Evolutionary conservation across 2,113 vertebrate genomes (phyloP), one percentile per base, ranked within the genome.

Genomic region (Microcebus jonahi): DNA sequence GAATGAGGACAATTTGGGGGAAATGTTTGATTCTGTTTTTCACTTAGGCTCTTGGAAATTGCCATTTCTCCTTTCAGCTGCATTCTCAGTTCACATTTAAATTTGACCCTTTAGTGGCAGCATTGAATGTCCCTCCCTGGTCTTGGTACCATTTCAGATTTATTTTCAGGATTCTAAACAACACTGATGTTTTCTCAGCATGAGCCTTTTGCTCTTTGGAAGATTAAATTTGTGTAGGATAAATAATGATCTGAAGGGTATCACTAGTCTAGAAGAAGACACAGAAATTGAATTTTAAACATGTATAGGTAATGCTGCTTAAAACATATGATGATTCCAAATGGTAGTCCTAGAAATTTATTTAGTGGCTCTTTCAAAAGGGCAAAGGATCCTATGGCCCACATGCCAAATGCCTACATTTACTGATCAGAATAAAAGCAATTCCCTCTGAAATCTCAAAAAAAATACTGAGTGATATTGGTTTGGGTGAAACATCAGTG

Each of bases 121-220:
- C 45, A 83, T 55, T 95, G 27, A 97, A 80, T 39, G 70, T 34
- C 4, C 3, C 2, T 76, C 3, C 4, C 2, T 76, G 27, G 23
- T 9, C 23, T 80, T 55, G 82, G 53, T 83, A 76, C 15, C 6
- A 48, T 18, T 81, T 90, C 29, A 80, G 8, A 27, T 94, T 96
- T 94, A 31, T 96, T 61, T 53, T 83, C 71, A 83, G 61, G 59
- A 3, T 59, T 45, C 89, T 79, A 90, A 97, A 55, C 2, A 96
- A 27, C 10, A 81, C 0, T 34, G 18, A 36, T 83, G 6, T n/a
- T 94, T 96, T 68, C 88, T 63, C n/a, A 71, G 14, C 63, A 71
- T 8, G 57, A 25, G 34, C 53, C 61, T 29, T 83, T 77, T 80
- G 61, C 1, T 95, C 18, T 97, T 20, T 81, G 83, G 6, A 81